Evolutionary conservation across 2,888 invertebrate genomes (phyloP).

Genomic region (Nasonovia ribisnigri): DNA sequence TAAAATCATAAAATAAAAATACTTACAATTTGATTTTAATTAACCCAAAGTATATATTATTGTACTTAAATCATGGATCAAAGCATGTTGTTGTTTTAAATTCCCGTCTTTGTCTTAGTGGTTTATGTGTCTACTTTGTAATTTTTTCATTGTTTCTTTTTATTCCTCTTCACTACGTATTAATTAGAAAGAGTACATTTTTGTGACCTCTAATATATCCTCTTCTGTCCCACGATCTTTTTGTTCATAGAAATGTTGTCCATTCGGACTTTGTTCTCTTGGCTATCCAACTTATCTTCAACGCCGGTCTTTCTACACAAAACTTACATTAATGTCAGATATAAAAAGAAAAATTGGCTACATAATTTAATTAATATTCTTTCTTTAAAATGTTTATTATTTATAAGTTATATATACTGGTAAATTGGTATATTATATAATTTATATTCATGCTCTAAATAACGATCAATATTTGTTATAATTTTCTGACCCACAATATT

Average conservation of each 20-base stretch:
- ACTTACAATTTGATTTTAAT: not conserved
- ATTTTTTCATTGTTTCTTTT: not conserved
- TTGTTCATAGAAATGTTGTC: not conserved
- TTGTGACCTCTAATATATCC: too few relatives aligned
- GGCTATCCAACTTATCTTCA: not conserved
- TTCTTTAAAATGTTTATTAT: not conserved
- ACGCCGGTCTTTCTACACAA: not conserved
- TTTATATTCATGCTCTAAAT: not conserved
- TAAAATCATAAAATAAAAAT: not conserved
- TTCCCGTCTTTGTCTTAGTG: not conserved
- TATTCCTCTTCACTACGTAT: not conserved
- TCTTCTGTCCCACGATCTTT: not conserved
- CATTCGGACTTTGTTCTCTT: not conserved
- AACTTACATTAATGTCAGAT: not conserved
- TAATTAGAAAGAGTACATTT: not conserved
- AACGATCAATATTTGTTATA: not conserved
- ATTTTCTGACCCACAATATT: not conserved
- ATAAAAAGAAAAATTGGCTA: not conserved
- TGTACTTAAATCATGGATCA: not conserved
- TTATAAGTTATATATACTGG: not conserved
- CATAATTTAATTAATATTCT: not conserved
- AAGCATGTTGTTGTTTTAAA: not conserved
- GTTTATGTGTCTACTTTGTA: not conserved
- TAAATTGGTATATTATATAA: not conserved
- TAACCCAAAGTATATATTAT: not conserved